Evolutionary conservation across 2,113 vertebrate genomes (phyloP).

Genomic region (Plestiodon gilberti): DNA sequence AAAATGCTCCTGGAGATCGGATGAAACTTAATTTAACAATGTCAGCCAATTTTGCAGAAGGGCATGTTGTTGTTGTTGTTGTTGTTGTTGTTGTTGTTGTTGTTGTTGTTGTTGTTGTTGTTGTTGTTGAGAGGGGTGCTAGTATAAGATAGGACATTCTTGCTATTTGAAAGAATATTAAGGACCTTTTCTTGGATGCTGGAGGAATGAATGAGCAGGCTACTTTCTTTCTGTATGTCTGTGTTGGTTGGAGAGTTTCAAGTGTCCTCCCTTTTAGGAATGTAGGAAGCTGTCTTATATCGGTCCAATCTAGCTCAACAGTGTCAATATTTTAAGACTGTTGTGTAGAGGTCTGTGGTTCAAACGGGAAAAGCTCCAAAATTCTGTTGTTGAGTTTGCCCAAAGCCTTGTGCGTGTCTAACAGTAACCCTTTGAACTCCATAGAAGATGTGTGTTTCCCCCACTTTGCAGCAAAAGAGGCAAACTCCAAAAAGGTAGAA

Average conservation of each 20-base stretch:
- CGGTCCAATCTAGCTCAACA: no score
- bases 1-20: conserved; percentile 51
- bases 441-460: no score
- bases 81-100: neutral
- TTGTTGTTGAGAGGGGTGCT: neutral
- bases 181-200: neutral
- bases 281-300: no score
- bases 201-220: neutral
- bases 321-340: no score
- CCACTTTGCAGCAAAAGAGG: no score
- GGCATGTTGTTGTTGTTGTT: neutral
- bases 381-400: no score
- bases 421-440: no score
- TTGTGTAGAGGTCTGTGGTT: no score
- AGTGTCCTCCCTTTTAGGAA: neutral
- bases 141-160: no score
- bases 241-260: neutral
- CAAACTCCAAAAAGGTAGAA: no score
- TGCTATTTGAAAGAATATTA: neutral
- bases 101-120: conserved; percentile 14
- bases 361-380: no score
- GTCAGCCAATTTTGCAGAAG: conserved; percentile 51
- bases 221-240: neutral
- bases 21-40: conserved; percentile 42
- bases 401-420: no score